Evolutionary conservation across 2,113 vertebrate genomes (phyloP).

Genomic region (Gasterosteus aculeatus): DNA sequence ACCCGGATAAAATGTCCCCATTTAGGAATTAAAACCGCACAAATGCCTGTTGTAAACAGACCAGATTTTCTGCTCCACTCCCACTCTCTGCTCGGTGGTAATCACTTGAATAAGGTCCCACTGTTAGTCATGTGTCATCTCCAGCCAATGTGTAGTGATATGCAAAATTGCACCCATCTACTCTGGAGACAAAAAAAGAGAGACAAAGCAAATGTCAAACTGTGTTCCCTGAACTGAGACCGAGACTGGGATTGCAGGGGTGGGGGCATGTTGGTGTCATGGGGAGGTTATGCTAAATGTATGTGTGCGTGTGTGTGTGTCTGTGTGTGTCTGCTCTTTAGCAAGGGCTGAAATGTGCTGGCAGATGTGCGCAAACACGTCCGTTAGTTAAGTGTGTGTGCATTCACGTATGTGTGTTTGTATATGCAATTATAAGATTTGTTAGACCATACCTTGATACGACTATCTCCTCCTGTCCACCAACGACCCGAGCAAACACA

Average conservation of each 20-base stretch:
- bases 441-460: slow-evolving; percentile 42
- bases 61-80: slow-evolving; percentile 36
- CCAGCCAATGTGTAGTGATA: slow-evolving; percentile 63
- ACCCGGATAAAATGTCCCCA: slow-evolving; percentile 26
- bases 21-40: slow-evolving; percentile 46
- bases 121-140: slow-evolving; percentile 58
- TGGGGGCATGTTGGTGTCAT: slow-evolving; percentile 33
- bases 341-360: slow-evolving; percentile 38
- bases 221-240: slow-evolving; percentile 57
- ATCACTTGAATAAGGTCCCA: slow-evolving; percentile 63
- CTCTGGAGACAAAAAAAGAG: slow-evolving; percentile 56
- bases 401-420: slow-evolving; percentile 38
- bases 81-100: slow-evolving; percentile 34
- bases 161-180: slow-evolving; percentile 72
- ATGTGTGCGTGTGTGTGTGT: slow-evolving; percentile 30
- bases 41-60: slow-evolving; percentile 37
- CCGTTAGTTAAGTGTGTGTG: slow-evolving; percentile 35
- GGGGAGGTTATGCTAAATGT: slow-evolving; percentile 39
- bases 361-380: slow-evolving; percentile 56
- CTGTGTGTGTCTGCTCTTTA: slow-evolving; percentile 24
- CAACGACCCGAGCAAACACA: slow-evolving; percentile 14
- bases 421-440: slow-evolving; percentile 52
- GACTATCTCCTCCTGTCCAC: slow-evolving; percentile 28
- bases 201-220: slow-evolving; percentile 78
- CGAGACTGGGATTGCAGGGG: slow-evolving; percentile 16